Conservation (phyloP, 2,888 invertebrate genomes). For the Agonopterix subpropinquella region DNA sequence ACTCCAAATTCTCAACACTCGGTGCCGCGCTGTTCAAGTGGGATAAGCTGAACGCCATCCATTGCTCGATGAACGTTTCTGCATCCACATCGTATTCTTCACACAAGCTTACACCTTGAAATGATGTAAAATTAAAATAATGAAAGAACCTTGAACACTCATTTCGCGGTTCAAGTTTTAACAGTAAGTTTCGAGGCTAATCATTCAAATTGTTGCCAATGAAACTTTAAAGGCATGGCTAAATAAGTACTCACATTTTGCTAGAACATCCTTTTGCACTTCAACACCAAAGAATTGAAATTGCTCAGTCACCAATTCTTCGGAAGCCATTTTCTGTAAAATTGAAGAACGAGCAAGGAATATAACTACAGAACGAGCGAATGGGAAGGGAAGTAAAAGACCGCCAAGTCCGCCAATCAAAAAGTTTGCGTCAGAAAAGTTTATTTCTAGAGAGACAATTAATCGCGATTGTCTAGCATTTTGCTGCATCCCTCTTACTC, state of each 20-base stretch:
- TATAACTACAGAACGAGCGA: slow-evolving; percentile 26
- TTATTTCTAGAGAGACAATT: neutral
- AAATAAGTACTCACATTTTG: slow-evolving; percentile 66
- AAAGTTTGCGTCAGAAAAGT: slow-evolving; percentile 10
- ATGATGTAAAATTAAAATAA: slow-evolving; percentile 35
- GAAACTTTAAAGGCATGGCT: neutral
- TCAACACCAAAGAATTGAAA: slow-evolving; percentile 78
- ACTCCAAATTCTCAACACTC: slow-evolving; percentile 73
- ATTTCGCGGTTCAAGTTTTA: slow-evolving; percentile 22
- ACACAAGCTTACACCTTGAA: slow-evolving; percentile 79
- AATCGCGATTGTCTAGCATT: too few species aligned
- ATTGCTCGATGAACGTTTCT: slow-evolving; percentile 83
- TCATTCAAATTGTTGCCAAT: neutral
- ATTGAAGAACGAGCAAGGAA: slow-evolving; percentile 29
- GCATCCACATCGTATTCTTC: slow-evolving; percentile 77
- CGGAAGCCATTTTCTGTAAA: slow-evolving; percentile 72
- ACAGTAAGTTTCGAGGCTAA: neutral
- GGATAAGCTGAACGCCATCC: slow-evolving; percentile 85
- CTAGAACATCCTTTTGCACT: slow-evolving; percentile 68
- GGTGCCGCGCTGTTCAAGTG: slow-evolving; percentile 78
- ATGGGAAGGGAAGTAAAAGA: slow-evolving; percentile 35
- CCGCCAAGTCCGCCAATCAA: slow-evolving; percentile 48
- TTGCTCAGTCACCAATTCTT: slow-evolving; percentile 76
- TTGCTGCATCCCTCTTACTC: too few species aligned
- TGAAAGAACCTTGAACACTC: slow-evolving; percentile 69